Conservation (phyloP, 2,797 vertebrate species). For the Sebastes trivittatus region DNA sequence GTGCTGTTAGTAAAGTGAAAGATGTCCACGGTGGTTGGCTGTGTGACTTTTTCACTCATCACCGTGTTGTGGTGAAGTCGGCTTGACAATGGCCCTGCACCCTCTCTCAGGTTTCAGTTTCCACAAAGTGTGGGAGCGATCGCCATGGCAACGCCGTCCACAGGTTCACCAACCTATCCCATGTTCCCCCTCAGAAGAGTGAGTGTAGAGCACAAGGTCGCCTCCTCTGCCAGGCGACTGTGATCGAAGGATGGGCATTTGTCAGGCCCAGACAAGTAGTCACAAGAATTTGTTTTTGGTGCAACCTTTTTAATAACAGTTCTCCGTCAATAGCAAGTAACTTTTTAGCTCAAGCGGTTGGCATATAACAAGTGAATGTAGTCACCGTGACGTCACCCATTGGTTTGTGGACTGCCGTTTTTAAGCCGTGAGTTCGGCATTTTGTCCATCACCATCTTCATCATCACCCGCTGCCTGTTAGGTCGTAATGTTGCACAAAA, state of each 20-base stretch:
- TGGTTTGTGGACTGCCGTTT: too few relatives aligned
- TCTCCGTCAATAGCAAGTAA: not conserved
- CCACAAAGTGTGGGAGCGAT: slow-evolving; percentile 63
- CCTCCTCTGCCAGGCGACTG: not conserved
- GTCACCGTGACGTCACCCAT: too few relatives aligned
- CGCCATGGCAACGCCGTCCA: slow-evolving; percentile 66
- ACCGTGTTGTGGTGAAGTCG: slow-evolving; percentile 8
- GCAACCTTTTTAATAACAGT: not conserved
- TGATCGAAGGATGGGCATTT: not conserved
- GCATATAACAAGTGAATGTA: too few relatives aligned
- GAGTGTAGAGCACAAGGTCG: not conserved
- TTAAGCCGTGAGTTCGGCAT: too few relatives aligned
- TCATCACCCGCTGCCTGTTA: too few relatives aligned
- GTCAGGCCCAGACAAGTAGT: not conserved
- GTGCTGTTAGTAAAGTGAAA: not conserved
- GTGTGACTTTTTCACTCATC: slow-evolving; percentile 1
- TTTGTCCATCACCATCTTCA: too few relatives aligned
- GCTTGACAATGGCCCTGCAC: slow-evolving; percentile 28
- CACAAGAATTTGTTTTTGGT: not conserved
- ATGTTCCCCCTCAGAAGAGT: not conserved
- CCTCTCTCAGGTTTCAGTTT: slow-evolving; percentile 82
- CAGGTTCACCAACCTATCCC: slow-evolving; percentile 40
- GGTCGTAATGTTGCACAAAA: too few relatives aligned
- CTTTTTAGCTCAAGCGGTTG: not conserved
- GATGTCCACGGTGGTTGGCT: not conserved